Evolutionary conservation across 2,113 vertebrate species (phyloP).

Genomic region (Vidua chalybeata): DNA sequence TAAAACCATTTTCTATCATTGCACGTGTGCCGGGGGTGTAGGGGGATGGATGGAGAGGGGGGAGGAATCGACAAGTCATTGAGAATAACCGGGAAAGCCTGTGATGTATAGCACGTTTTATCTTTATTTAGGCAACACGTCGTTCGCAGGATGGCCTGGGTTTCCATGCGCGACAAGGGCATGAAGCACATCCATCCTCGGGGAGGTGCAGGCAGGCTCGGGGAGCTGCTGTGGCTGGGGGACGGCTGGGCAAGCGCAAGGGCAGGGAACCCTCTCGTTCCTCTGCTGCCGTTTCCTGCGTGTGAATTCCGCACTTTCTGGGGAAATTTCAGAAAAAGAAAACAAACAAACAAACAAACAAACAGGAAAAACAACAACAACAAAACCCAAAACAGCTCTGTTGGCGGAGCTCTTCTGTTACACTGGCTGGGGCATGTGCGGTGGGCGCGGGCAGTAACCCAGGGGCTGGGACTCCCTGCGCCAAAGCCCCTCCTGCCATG

Average conservation of each 20-base stretch:
- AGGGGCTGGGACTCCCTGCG: rapidly evolving
- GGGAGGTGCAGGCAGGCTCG: not conserved
- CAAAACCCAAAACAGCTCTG: not conserved
- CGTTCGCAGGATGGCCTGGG: not conserved
- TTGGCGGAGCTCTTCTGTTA: not conserved
- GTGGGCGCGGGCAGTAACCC: not conserved
- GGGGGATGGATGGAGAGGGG: not conserved
- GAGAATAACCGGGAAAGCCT: not conserved
- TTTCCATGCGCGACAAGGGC: not conserved
- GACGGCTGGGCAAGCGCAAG: not conserved
- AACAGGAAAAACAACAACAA: no score
- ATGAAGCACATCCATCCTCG: not conserved
- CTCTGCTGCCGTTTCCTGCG: not conserved
- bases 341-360: not conserved
- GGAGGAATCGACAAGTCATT: not conserved
- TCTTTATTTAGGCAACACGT: conserved; percentile 24
- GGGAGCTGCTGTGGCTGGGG: not conserved
- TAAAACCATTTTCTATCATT: conserved; percentile 68
- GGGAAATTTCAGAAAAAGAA: no score
- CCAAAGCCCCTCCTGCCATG: not conserved
- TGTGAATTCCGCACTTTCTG: not conserved
- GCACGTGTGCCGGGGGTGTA: not conserved
- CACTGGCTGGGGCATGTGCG: rapidly evolving
- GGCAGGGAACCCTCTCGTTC: not conserved
- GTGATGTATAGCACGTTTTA: conserved; percentile 30